Evolutionary conservation across 2,888 invertebrate species (phyloP).

Genomic region (Cosmia pyralina): DNA sequence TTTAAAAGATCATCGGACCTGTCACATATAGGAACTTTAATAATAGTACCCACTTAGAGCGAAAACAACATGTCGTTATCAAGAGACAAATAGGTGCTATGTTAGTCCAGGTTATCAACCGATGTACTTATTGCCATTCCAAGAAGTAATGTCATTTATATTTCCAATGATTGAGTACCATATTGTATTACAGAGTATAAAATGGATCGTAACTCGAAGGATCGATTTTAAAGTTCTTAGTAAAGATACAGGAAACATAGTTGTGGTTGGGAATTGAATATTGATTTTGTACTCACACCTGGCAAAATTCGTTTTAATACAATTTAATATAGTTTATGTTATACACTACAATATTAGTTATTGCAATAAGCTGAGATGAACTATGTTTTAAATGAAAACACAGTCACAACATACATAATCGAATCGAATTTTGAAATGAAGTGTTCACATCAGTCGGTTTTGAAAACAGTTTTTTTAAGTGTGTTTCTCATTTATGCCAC

Average conservation of each 20-base stretch:
- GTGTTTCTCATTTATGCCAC: background rate
- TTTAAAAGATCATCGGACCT: slow-evolving; percentile 17
- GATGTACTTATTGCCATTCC: slow-evolving; percentile 28
- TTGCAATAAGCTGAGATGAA: background rate
- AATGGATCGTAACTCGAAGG: slow-evolving; percentile 43
- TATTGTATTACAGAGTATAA: slow-evolving; percentile 51
- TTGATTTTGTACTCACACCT: background rate
- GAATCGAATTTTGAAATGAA: background rate
- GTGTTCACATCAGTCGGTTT: background rate
- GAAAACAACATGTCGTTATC: slow-evolving; percentile 15
- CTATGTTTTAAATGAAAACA: background rate
- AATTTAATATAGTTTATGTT: background rate
- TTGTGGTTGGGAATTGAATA: background rate
- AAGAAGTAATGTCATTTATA: slow-evolving; percentile 40
- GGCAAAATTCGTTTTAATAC: too few relatives aligned
- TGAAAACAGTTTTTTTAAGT: background rate
- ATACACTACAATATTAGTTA: background rate
- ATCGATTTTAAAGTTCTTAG: slow-evolving; percentile 47
- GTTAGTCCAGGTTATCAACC: slow-evolving; percentile 25
- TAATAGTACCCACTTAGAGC: slow-evolving; percentile 7
- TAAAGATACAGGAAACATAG: slow-evolving; percentile 25
- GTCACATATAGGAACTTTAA: background rate
- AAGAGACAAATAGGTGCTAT: slow-evolving; percentile 36
- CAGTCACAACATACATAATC: background rate
- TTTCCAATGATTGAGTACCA: slow-evolving; percentile 33